Conservation (phyloP, 1,140 invertebrate species). For the Holcopasites calliopsidis region DNA sequence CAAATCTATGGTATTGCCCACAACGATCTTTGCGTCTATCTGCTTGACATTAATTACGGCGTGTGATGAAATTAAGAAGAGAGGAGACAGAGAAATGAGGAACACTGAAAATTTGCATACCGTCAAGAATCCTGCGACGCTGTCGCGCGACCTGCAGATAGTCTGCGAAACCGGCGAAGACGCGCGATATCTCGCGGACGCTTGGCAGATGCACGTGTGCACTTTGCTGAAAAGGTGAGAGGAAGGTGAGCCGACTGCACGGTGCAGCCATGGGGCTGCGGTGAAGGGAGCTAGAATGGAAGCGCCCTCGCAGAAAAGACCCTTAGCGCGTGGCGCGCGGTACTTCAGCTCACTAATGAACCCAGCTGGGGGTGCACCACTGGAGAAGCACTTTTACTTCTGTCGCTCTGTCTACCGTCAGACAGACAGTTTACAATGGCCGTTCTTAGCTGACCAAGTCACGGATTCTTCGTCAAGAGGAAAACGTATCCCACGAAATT, state of each 20-base stretch:
- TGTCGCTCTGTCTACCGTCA: slow-evolving; percentile 69
- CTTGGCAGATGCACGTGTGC: neutral
- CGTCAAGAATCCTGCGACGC: neutral
- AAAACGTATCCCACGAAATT: too few species aligned
- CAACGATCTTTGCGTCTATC: neutral
- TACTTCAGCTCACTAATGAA: slow-evolving; percentile 78
- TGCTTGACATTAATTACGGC: slow-evolving; percentile 4
- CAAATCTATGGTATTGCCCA: neutral
- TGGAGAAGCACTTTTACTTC: slow-evolving; percentile 76
- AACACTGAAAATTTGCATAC: neutral
- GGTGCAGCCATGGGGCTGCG: neutral
- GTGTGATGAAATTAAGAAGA: neutral
- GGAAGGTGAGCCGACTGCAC: neutral
- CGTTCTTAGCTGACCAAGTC: slow-evolving; percentile 33
- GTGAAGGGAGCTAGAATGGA: slow-evolving; percentile 11
- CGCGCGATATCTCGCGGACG: too few species aligned
- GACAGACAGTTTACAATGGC: slow-evolving; percentile 55
- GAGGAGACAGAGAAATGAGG: neutral
- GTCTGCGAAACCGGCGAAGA: slow-evolving; percentile 5
- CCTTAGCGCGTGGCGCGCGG: slow-evolving; percentile 62
- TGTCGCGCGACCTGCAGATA: slow-evolving; percentile 9
- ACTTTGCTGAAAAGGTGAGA: slow-evolving; percentile 30
- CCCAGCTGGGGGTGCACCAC: slow-evolving; percentile 68
- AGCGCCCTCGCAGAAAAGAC: slow-evolving; percentile 65
- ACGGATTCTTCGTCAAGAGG: slow-evolving; percentile 37